Evolutionary conservation across 2,113 vertebrate genomes (phyloP).

Genomic region (Heliornis fulica): DNA sequence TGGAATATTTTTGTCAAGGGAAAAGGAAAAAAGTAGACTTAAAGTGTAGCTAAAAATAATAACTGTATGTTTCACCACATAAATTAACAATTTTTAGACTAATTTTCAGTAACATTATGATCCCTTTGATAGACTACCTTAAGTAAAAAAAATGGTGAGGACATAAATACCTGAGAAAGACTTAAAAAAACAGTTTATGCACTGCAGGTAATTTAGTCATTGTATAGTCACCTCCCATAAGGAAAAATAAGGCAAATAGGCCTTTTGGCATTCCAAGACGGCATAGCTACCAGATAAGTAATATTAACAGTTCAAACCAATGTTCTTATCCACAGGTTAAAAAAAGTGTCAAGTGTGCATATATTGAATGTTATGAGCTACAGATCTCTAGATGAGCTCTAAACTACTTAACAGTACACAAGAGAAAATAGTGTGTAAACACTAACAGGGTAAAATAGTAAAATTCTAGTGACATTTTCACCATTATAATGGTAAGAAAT

Average conservation of each 20-base stretch:
- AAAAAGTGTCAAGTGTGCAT: background rate
- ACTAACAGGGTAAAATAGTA: background rate
- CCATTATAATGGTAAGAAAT: background rate
- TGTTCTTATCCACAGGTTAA: background rate
- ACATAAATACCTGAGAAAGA: background rate
- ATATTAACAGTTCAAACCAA: background rate
- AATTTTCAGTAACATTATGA: background rate
- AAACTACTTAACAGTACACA: background rate
- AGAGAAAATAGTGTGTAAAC: background rate
- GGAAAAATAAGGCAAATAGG: background rate
- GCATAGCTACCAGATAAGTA: background rate
- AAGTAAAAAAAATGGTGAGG: background rate
- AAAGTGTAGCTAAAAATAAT: background rate
- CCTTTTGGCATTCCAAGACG: background rate
- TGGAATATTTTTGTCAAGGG: background rate
- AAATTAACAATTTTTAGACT: background rate
- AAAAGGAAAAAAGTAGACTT: background rate
- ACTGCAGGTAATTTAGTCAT: background rate
- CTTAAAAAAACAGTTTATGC: background rate
- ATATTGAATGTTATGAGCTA: background rate
- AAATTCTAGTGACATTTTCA: background rate
- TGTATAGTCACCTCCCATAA: accelerated
- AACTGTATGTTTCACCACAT: background rate
- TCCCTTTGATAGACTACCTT: background rate
- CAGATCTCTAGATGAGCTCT: background rate